Evolutionary conservation across 2,113 vertebrate species (phyloP).

Genomic region (Fulmarus glacialis): DNA sequence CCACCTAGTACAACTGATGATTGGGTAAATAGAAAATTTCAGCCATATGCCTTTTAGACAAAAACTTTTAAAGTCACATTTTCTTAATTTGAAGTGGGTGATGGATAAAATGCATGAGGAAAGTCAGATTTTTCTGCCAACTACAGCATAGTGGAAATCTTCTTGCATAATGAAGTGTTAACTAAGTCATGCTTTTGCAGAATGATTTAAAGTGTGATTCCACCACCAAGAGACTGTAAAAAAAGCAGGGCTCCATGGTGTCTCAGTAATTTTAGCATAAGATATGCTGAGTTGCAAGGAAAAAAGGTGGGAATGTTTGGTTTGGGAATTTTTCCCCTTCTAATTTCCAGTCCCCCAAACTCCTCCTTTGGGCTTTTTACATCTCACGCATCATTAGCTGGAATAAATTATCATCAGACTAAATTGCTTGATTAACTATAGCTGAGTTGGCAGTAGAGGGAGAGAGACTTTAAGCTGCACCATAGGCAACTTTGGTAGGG

Average conservation of each 20-base stretch:
- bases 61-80: not conserved
- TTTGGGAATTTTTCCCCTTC: not conserved
- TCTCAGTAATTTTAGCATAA: slow-evolving; percentile 14
- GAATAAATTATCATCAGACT: slow-evolving; percentile 33
- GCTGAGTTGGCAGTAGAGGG: not conserved
- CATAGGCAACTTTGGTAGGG: not conserved
- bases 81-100: slow-evolving; percentile 15
- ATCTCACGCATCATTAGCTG: slow-evolving; percentile 5
- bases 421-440: not conserved
- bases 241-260: not conserved
- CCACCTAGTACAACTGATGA: not conserved
- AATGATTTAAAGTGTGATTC: slow-evolving; percentile 59
- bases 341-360: not conserved
- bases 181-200: slow-evolving; percentile 42
- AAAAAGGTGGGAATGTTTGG: slow-evolving; percentile 18
- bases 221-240: not conserved
- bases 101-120: slow-evolving; percentile 7
- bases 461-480: not conserved
- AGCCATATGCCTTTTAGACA: not conserved
- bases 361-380: not conserved
- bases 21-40: not conserved
- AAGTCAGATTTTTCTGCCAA: slow-evolving; percentile 20
- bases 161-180: slow-evolving; percentile 40
- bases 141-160: slow-evolving; percentile 24
- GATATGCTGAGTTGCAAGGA: slow-evolving; percentile 29